Conservation (phyloP, 2,797 vertebrate genomes). For the Antennarius maculatus region DNA sequence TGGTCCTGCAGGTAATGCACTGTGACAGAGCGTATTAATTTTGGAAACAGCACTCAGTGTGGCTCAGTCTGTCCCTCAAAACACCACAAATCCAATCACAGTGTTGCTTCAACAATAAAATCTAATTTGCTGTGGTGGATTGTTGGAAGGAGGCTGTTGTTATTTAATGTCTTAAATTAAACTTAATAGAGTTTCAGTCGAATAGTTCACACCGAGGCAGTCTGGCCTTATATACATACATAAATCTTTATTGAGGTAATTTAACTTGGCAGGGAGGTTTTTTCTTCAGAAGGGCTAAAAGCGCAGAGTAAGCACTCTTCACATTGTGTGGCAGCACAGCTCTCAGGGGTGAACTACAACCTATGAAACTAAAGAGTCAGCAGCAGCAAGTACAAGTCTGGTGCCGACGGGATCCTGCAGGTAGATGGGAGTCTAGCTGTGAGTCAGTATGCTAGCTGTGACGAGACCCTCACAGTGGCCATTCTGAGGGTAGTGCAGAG, state of each 20-base stretch:
- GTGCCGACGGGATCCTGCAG: constrained; percentile 61
- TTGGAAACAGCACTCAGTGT: constrained; percentile 32
- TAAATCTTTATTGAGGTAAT: constrained; percentile 73
- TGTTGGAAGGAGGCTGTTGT: constrained; percentile 39
- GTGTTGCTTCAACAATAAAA: constrained; percentile 46
- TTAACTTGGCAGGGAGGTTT: constrained; percentile 61
- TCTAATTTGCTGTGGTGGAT: constrained; percentile 52
- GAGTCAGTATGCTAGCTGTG: constrained; percentile 75
- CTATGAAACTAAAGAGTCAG: constrained; percentile 75
- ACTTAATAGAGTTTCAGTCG: constrained; percentile 44
- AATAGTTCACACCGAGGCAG: constrained; percentile 47
- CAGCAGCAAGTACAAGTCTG: constrained; percentile 66
- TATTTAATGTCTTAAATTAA: constrained; percentile 60
- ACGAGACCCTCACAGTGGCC: constrained; percentile 75
- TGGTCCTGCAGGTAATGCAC: constrained; percentile 25
- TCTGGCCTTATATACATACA: constrained; percentile 50
- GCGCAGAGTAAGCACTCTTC: constrained; percentile 74
- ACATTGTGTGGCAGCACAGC: constrained; percentile 68
- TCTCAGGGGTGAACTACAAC: constrained; percentile 80
- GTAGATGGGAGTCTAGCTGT: constrained; percentile 73
- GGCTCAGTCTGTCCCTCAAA: constrained; percentile 36
- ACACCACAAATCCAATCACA: constrained; percentile 46
- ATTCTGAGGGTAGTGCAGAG: constrained; percentile 55
- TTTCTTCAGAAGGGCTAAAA: constrained; percentile 58
- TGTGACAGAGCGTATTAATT: constrained; percentile 23